Evolutionary conservation across 1,140 invertebrate genomes (phyloP), one percentile per base, ranked within the genome.

Genomic region (Drosophila bipectinata): DNA sequence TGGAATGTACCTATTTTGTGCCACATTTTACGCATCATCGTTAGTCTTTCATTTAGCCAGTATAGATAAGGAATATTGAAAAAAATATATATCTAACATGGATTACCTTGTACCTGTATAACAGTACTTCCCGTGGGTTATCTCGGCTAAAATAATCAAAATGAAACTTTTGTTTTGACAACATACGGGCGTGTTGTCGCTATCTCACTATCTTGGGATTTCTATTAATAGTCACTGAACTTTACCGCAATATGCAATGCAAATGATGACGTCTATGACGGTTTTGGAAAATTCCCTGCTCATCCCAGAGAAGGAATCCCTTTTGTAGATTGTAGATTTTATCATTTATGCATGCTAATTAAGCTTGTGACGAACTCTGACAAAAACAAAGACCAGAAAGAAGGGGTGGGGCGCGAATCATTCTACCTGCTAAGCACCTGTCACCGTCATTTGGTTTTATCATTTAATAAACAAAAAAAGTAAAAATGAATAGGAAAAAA

Each of bases 51-150:
- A 48, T 39, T 52, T 73, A 52, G 71, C 28, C 4, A 45, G 49
- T 12, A 24, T 7, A 24, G 72, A 75, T 75, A 75, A 75, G 53
- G 7, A 7, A 37, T 26, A 75, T 76, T 62, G 72, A 76, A 76
- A 76, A 47, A 61, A 67, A 18, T 55, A 76, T 67, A 76, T 76
- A 76, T 76, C 62, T 76, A 75, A 76, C 72, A 75, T 67, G 72
- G 61, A 76, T 76, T 76, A 76, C 61, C 62, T 76, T 67, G 72
- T 75, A 75, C 34, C 24, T 41, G 39, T 15, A 49, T 30, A 44
- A 26, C 44, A 41, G 53, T 45, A 21, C 10, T 41, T 59, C 34
- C 34, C 14, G 0, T 18, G 4, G 58, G 58, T 75, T 75, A 75
- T 75, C 71, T 64, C 14, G 0, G 34, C 18, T 34, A 30, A n/a